Conservation (phyloP, 2,113 vertebrate genomes). For the Cryptoleucopteryx plumbea region DNA sequence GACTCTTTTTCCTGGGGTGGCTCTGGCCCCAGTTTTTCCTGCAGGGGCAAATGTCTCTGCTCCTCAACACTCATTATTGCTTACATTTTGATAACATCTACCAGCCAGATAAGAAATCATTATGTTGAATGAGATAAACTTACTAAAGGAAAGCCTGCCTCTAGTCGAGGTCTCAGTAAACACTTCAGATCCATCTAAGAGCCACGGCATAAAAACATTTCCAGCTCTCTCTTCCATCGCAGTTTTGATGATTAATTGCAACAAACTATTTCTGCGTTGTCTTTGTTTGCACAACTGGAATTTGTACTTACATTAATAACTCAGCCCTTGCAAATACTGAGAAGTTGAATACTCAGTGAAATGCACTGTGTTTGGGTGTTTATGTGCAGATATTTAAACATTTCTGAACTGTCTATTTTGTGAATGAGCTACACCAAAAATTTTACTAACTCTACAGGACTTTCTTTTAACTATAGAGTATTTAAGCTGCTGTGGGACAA, state of each 20-base stretch:
- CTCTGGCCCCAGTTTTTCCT: background rate
- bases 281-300: background rate
- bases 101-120: background rate
- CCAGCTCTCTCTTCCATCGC: background rate
- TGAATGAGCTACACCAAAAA: background rate
- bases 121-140: background rate
- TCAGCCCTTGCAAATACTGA: background rate
- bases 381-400: background rate
- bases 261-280: background rate
- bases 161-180: background rate
- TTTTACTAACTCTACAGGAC: background rate
- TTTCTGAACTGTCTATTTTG: background rate
- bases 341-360: background rate
- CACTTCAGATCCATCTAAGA: background rate
- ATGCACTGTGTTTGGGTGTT: background rate
- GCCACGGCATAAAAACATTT: background rate
- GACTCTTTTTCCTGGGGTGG: background rate
- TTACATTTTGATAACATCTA: background rate
- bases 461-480: background rate
- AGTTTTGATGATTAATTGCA: background rate
- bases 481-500: constrained; percentile 1
- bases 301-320: background rate
- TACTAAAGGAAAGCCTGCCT: background rate
- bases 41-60: background rate
- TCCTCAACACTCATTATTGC: background rate